Evolutionary conservation across 1,140 invertebrate genomes (phyloP).

Genomic region (Acromyrmex echinatior): DNA sequence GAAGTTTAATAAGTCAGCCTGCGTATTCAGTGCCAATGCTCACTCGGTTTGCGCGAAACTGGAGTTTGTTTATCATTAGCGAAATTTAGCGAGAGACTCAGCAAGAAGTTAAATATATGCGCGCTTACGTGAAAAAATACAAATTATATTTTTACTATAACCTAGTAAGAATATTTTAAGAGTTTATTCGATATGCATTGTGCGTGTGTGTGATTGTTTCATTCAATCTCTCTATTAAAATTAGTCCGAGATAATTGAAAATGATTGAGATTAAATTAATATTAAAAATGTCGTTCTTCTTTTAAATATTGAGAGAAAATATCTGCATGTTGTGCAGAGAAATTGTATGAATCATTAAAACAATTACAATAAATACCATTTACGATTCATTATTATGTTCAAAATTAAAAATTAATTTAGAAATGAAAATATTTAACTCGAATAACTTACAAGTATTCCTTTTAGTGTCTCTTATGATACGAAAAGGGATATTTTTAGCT

Average conservation of each 20-base stretch:
- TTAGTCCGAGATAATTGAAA: not conserved
- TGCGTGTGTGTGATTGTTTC: not conserved
- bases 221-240: not conserved
- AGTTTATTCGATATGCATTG: not conserved
- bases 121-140: not conserved
- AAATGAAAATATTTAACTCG: not conserved
- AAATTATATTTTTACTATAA: not conserved
- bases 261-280: conserved; percentile 1
- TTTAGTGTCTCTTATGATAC: not conserved
- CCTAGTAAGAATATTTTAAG: not conserved
- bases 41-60: not conserved
- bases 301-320: conserved; percentile 15
- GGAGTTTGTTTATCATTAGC: conserved; percentile 11
- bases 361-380: not conserved
- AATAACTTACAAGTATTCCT: not conserved
- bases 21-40: not conserved
- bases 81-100: not conserved
- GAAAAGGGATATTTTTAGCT: not conserved
- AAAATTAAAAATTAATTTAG: not conserved
- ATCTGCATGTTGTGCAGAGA: not conserved
- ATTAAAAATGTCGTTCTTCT: not conserved
- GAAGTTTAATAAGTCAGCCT: not conserved
- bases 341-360: not conserved
- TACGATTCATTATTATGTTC: not conserved
- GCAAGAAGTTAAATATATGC: not conserved